These are phyloP conservation scores for Conopomorpha cramerella DNA, from an alignment of 1,140 invertebrate species.

Conservation along the genomic window DNA sequence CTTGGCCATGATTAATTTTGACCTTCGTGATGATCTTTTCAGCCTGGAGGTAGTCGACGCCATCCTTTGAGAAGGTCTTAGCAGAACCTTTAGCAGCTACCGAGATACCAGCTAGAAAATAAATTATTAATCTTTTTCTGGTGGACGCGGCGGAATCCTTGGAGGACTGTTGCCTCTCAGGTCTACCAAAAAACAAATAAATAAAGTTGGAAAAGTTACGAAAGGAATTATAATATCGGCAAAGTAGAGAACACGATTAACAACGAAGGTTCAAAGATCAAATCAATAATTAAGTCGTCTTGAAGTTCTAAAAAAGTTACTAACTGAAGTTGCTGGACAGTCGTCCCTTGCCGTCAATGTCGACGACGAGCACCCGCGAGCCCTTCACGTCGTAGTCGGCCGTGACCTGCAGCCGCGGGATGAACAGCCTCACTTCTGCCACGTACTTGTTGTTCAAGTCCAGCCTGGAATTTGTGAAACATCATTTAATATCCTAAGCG, in stretches of 20 bases:
- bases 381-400: conserved; percentile 73
- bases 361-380: conserved; percentile 64
- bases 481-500: too few relatives aligned
- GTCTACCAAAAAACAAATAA: too few relatives aligned
- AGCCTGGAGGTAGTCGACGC: conserved; percentile 63
- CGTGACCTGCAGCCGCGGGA: conserved; percentile 63
- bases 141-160: too few relatives aligned
- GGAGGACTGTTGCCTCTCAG: too few relatives aligned
- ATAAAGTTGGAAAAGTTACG: too few relatives aligned
- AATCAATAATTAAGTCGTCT: too few relatives aligned
- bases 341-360: conserved; percentile 68
- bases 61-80: conserved; percentile 64
- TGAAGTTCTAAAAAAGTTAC: conserved; percentile 21
- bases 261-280: too few relatives aligned
- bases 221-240: too few relatives aligned
- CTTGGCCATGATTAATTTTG: conserved; percentile 63
- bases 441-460: conserved; percentile 66
- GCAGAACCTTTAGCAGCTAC: conserved; percentile 59
- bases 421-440: conserved; percentile 59
- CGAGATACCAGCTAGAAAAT: conserved; percentile 58
- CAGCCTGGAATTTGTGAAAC: conserved; percentile 47
- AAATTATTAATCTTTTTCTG: too few relatives aligned
- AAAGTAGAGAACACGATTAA: too few relatives aligned
- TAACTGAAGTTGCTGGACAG: conserved; percentile 74
- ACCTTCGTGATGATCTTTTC: conserved; percentile 66